Evolutionary conservation across 2,797 vertebrate species (phyloP), one percentile per base, ranked within the genome.

Genomic region (Sebastiscus albofasciatus): DNA sequence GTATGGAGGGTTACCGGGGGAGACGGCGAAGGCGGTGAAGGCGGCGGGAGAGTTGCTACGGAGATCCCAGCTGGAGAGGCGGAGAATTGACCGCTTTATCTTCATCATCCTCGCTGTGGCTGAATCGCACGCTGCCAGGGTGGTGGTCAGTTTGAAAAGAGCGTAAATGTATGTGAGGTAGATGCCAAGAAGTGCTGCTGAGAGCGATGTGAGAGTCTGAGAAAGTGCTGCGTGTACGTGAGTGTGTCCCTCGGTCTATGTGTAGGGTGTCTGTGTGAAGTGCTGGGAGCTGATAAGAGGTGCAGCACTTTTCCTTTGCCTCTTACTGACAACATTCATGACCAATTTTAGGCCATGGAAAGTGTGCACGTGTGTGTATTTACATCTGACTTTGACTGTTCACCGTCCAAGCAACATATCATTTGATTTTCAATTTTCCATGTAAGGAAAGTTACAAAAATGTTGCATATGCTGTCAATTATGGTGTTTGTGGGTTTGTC

Each of bases 41-140:
- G 82, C 81, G 46, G 79, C 75, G 54, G 72, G 64, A 36, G 72
- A 75, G 91, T 93, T 93, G 80, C 93, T 81, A 93, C 90, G 83
- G 91, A 80, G 89, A 90, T 83, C 77, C 34, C 52, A 76, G 79
- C 79, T 75, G 75, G 66, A 81, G 74, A 75, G 78, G 67, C 79
- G 54, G 75, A 84, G 73, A 84, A 73, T 69, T 69, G 80, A 86
- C 86, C 83, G 83, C 82, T 92, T 90, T 68, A 90, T 93, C 91
- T 91, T 93, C 87, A 81, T 92, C 90, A 52, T 82, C 77, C 65
- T 88, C 84, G 69, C 82, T 82, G 87, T 72, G 85, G 89, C 82
- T 79, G 39, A 67, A 58, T 73, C 36, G n/a, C 80, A 77, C 27
- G 77, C 64, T 81, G 79, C 84, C 82, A 79, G 83, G 66, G 76